phyloP scores from a whole-genome alignment of 2,113 vertebrate genomes.

The Phalacrocorax aristotelis region DNA sequence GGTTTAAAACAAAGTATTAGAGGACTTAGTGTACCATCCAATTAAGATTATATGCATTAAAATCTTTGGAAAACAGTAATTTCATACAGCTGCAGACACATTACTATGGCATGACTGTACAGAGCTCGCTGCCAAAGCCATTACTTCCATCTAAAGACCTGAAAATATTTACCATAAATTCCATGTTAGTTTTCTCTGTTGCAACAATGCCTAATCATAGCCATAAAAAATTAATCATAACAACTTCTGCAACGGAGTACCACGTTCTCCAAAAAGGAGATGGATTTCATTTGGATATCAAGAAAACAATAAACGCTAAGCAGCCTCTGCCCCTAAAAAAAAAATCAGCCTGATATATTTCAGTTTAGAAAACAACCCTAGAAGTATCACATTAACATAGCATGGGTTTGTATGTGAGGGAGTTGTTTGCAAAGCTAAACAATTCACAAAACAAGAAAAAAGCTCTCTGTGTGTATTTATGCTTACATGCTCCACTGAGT shows the following conservation, averaged over 20 bases:
- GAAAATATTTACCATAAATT: slow-evolving; percentile 23
- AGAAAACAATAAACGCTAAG: neutral
- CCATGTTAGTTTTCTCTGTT: neutral
- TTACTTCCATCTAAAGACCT: neutral
- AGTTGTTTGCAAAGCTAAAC: slow-evolving; percentile 40
- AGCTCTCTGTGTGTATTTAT: neutral
- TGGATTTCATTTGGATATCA: neutral
- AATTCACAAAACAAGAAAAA: neutral
- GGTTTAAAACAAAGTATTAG: neutral
- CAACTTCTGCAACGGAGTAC: neutral
- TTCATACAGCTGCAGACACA: neutral
- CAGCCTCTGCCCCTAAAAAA: neutral
- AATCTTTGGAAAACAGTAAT: neutral
- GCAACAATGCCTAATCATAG: neutral
- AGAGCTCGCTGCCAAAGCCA: neutral
- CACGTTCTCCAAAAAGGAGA: neutral
- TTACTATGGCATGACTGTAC: neutral
- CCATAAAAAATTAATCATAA: neutral
- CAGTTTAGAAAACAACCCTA: neutral
- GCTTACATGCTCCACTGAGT: slow-evolving; percentile 41
- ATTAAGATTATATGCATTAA: neutral
- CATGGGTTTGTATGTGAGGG: neutral
- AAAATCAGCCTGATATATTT: neutral
- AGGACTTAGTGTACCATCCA: neutral
- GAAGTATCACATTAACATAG: neutral